These are phyloP conservation scores for Oeneis ivallda DNA, from an alignment of 2,888 invertebrate genomes.

Conservation along the genomic window DNA sequence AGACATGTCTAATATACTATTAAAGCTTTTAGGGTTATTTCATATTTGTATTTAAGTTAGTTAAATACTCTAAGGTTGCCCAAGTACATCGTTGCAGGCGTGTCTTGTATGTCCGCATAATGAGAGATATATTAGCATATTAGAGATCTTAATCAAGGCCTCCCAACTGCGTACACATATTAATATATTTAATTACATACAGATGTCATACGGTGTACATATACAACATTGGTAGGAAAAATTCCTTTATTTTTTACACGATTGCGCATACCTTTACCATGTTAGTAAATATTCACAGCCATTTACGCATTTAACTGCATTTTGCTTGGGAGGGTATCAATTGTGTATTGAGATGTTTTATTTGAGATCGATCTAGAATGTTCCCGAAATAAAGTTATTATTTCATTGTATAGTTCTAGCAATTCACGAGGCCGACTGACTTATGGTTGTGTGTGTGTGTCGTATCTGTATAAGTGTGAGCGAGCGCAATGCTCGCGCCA, in stretches of 20 bases:
- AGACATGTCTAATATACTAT: too few relatives aligned
- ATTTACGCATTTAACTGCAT: not conserved
- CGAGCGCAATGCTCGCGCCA: too few relatives aligned
- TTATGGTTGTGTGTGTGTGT: too few relatives aligned
- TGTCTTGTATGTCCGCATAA: slow-evolving; percentile 30
- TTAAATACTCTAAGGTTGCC: not conserved
- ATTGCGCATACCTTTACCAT: slow-evolving; percentile 13
- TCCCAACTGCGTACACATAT: slow-evolving; percentile 19
- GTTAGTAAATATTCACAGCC: slow-evolving; percentile 1
- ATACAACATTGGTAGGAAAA: not conserved
- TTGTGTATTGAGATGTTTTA: not conserved
- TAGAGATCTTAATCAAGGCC: slow-evolving; percentile 24
- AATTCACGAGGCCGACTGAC: too few relatives aligned
- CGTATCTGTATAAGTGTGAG: too few relatives aligned
- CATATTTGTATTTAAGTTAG: not conserved
- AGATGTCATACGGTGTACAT: slow-evolving; percentile 11
- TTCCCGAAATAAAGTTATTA: too few relatives aligned
- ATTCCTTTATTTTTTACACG: slow-evolving; percentile 15
- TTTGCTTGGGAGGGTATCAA: not conserved
- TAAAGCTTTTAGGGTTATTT: too few relatives aligned
- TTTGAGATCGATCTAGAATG: too few relatives aligned
- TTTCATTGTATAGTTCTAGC: too few relatives aligned
- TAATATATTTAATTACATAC: slow-evolving; percentile 21
- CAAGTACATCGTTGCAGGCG: slow-evolving; percentile 22
- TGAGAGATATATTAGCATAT: slow-evolving; percentile 32